These are phyloP conservation scores for Penaeus indicus DNA, from an alignment of 1,140 invertebrate genomes.

Conservation along the genomic window DNA sequence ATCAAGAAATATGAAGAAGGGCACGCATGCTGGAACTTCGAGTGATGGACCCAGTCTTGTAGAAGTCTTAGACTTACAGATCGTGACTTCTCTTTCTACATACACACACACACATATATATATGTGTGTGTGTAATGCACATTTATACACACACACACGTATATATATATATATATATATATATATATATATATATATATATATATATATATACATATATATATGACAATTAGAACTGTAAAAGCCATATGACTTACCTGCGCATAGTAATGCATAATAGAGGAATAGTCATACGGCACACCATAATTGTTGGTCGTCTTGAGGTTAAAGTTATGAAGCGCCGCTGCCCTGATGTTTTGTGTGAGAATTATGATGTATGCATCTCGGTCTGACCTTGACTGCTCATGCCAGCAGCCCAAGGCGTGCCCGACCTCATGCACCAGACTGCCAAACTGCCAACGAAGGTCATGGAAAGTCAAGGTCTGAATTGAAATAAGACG, in stretches of 20 bases:
- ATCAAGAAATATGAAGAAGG: too few species aligned
- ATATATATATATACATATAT: too few species aligned
- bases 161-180: too few species aligned
- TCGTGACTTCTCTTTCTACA: too few species aligned
- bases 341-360: conserved; percentile 66
- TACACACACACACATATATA: too few species aligned
- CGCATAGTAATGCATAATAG: conserved; percentile 58
- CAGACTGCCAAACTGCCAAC: conserved; percentile 72
- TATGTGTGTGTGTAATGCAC: too few species aligned
- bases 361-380: conserved; percentile 69
- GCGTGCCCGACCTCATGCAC: conserved; percentile 80
- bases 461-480: background rate
- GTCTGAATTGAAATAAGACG: too few species aligned
- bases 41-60: too few species aligned
- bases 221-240: too few species aligned
- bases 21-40: background rate
- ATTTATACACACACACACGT: too few species aligned
- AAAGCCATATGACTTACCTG: background rate
- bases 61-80: too few species aligned
- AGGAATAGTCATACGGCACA: conserved; percentile 53
- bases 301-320: conserved; percentile 69
- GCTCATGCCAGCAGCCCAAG: conserved; percentile 71
- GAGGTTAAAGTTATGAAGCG: conserved; percentile 57
- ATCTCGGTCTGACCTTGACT: conserved; percentile 71
- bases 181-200: too few species aligned